Evolutionary conservation across 2,888 invertebrate species (phyloP).

Genomic region (Carpatolechia fugitivella): DNA sequence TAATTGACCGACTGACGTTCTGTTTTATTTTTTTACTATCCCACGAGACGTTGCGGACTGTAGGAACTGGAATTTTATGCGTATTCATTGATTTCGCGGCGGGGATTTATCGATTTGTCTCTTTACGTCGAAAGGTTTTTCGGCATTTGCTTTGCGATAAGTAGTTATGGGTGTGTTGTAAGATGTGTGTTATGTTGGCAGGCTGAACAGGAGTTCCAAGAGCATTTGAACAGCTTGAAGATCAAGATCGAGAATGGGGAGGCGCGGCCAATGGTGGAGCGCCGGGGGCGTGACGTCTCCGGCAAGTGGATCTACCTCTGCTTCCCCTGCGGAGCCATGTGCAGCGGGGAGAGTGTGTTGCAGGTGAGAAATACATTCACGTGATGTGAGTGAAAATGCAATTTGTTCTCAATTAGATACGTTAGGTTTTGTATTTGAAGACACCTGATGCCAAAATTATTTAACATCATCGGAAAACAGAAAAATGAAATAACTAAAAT

Average conservation of each 20-base stretch:
- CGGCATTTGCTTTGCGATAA: neutral
- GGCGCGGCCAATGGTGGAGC: constrained; percentile 65
- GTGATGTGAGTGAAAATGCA: no score
- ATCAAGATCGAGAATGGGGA: constrained; percentile 67
- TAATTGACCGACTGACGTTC: constrained; percentile 33
- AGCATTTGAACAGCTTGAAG: constrained; percentile 67
- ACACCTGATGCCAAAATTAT: no score
- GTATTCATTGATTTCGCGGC: neutral
- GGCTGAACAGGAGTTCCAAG: constrained; percentile 69
- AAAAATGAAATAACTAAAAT: no score
- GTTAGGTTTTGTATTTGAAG: no score
- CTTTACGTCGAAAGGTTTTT: neutral
- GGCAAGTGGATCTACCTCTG: constrained; percentile 74
- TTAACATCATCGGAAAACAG: no score
- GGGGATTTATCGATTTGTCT: neutral
- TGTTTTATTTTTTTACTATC: constrained; percentile 50
- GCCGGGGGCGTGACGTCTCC: constrained; percentile 60
- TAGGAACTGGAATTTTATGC: constrained; percentile 6
- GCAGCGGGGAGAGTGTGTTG: constrained; percentile 64
- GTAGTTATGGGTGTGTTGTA: neutral
- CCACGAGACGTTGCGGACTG: constrained; percentile 21
- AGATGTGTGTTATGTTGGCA: constrained; percentile 27
- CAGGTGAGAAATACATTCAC: constrained; percentile 45
- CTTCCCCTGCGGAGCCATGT: constrained; percentile 74
- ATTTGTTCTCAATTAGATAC: no score